Base-by-base conservation (phyloP, 2,888 invertebrate species). In the Netelia inedita region DNA sequence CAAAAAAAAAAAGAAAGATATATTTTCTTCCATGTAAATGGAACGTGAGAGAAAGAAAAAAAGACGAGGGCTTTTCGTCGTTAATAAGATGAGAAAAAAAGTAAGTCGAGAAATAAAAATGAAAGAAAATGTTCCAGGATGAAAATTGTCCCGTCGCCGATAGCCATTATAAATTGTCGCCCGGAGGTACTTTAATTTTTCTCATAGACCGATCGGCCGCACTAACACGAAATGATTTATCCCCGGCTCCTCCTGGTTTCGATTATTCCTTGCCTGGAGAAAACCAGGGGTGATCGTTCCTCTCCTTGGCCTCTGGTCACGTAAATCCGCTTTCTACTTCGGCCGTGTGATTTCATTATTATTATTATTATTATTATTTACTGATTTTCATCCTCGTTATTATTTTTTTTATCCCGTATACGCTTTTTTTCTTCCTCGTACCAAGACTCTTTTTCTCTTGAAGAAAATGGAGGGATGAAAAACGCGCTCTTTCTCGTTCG, bases 241-340 rank as follows among this genome's bases (percentile, higher is more conserved):
- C 73, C 68, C 21, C 0, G 46, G 46, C 46, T 46, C 14, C 46
- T 46, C 46, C 14, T 1, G 2, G 11, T 46, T 46, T 46, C 46
- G 10, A 14, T 46, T 14, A 14, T 46, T 46, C 46, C 41, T 41
- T 11, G 28, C 55, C 57, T 41, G 19, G 43, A 53, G 53, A 21
- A 61, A 28, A 28, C 19, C 41, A 8, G 10, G 19, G 35, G n/a
- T 53, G 46, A 59, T 66, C 41, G 57, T 3, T 53, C 16, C n/a
- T 50, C n/a, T 43, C 28, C 65, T 65, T 46, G 16, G 28, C 28
- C 46, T 46, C 46, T 46, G 11, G 1, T 46, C 46, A 71, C 57
- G 19, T 59, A 63, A 55, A 81, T 66, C 41, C 71, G 65, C 28
- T 82, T 71, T 69, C 68, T 68, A 50, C 68, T 53, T 16, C 16